Conservation (phyloP, 2,113 vertebrate species). For the Myxocyprinus asiaticus region DNA sequence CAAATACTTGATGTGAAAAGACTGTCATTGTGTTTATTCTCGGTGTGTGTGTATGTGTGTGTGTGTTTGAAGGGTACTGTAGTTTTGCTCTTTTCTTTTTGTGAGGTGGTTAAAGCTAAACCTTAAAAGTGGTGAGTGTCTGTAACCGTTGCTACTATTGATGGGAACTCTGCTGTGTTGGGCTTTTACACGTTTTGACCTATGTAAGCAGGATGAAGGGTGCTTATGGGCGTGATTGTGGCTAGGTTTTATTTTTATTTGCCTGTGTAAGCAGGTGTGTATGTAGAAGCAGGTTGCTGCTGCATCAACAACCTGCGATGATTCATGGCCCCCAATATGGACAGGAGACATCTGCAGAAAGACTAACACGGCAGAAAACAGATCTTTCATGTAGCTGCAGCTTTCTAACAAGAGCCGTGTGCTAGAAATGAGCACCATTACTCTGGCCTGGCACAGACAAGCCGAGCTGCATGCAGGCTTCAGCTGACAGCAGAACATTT, state of each 20-base stretch:
- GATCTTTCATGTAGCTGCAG: constrained; percentile 56
- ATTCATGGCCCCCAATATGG: constrained; percentile 42
- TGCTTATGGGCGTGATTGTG: not conserved
- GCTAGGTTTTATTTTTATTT: constrained; percentile 33
- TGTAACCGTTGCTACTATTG: not conserved
- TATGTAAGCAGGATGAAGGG: constrained; percentile 29
- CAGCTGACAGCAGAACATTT: constrained; percentile 62
- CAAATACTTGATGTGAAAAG: not conserved
- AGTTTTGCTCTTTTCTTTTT: too few relatives aligned
- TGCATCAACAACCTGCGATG: constrained; percentile 42
- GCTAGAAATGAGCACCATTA: constrained; percentile 61
- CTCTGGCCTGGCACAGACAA: constrained; percentile 47
- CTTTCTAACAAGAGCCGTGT: constrained; percentile 50
- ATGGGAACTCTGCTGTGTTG: constrained; percentile 15
- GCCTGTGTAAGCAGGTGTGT: constrained; percentile 34
- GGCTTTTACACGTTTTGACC: constrained; percentile 19
- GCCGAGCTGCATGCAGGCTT: constrained; percentile 42
- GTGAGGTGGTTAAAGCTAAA: too few relatives aligned
- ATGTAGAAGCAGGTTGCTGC: constrained; percentile 30
- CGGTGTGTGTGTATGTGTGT: too few relatives aligned
- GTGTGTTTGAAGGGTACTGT: too few relatives aligned
- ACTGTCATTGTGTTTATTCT: constrained; percentile 27
- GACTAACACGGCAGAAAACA: constrained; percentile 39
- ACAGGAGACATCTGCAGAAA: constrained; percentile 29
- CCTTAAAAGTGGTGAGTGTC: too few relatives aligned